These are phyloP conservation scores for Hyles euphorbiae DNA, from an alignment of 1,140 invertebrate species.

Conservation along the genomic window DNA sequence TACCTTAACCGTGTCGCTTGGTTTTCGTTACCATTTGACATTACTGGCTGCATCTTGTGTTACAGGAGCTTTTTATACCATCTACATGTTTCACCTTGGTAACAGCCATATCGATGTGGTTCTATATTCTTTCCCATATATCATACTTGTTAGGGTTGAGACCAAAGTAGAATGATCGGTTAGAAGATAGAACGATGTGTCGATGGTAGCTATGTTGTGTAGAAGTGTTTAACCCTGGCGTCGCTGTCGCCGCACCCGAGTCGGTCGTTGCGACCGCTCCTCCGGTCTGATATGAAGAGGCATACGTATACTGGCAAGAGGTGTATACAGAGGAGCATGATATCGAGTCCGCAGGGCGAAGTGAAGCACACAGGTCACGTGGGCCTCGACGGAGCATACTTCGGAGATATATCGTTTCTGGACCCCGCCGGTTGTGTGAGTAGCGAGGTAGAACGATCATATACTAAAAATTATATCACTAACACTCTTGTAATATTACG, in stretches of 20 bases:
- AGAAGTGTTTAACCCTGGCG: constrained; percentile 28
- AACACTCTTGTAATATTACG: too few relatives aligned
- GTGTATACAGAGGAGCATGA: constrained; percentile 93
- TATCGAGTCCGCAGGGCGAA: constrained; percentile 96
- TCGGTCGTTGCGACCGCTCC: constrained; percentile 42
- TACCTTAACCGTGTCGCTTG: too few relatives aligned
- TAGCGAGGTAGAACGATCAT: constrained; percentile 16
- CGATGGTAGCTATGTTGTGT: background rate
- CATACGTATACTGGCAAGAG: constrained; percentile 74
- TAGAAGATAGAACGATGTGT: too few relatives aligned
- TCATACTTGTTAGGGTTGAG: too few relatives aligned
- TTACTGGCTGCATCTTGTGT: too few relatives aligned
- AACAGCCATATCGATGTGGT: too few relatives aligned
- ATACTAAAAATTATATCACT: too few relatives aligned
- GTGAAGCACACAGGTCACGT: constrained; percentile 98
- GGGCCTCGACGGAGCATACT: constrained; percentile 96
- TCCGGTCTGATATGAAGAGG: constrained; percentile 52
- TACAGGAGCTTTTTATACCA: constrained; percentile 9
- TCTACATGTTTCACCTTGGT: constrained; percentile 9
- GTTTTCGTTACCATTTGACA: too few relatives aligned
- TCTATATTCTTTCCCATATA: too few relatives aligned
- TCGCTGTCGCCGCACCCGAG: constrained; percentile 47
- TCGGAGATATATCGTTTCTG: constrained; percentile 95
- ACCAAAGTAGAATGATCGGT: too few relatives aligned
- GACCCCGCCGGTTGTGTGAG: constrained; percentile 73